A percentile compares a stretch with the other conserved stretches of the same genome.
Conservation (phyloP, 2,797 vertebrate genomes). For the Pseudotriccus pelzelni region DNA sequence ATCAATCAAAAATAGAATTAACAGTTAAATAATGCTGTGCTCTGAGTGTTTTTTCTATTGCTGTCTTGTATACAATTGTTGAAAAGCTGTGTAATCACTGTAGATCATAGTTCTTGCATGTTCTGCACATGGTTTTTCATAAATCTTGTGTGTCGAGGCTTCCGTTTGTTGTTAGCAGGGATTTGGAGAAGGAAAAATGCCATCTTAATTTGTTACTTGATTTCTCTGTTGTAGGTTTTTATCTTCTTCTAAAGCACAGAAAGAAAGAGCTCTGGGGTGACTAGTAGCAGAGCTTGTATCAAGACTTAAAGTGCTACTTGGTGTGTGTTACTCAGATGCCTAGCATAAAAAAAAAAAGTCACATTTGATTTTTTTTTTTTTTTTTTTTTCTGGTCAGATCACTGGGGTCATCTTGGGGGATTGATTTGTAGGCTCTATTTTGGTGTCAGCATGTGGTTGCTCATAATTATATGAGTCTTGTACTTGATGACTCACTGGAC, state of each 20-base stretch:
- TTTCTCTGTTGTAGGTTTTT: neutral
- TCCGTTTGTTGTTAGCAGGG: neutral
- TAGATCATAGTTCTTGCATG: neutral
- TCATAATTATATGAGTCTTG: neutral
- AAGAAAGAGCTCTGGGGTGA: neutral
- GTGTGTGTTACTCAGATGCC: neutral
- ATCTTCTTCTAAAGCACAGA: neutral
- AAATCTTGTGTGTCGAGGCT: neutral
- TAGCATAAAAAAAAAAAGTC: neutral
- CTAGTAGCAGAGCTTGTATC: neutral
- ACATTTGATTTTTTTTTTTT: neutral
- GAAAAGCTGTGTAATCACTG: neutral
- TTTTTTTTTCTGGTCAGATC: neutral
- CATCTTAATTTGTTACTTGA: neutral
- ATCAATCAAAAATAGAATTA: neutral
- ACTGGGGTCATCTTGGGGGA: neutral
- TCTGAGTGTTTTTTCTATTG: neutral
- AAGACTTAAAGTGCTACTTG: rapidly evolving
- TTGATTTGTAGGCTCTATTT: neutral
- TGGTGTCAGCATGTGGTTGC: neutral
- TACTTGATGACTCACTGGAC: neutral
- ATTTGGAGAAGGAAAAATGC: neutral
- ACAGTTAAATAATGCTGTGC: neutral
- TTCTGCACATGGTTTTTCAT: neutral
- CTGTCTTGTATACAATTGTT: neutral